Evolutionary conservation across 2,797 vertebrate species (phyloP), one percentile per base, ranked within the genome.

Genomic region (Artibeus lituratus): DNA sequence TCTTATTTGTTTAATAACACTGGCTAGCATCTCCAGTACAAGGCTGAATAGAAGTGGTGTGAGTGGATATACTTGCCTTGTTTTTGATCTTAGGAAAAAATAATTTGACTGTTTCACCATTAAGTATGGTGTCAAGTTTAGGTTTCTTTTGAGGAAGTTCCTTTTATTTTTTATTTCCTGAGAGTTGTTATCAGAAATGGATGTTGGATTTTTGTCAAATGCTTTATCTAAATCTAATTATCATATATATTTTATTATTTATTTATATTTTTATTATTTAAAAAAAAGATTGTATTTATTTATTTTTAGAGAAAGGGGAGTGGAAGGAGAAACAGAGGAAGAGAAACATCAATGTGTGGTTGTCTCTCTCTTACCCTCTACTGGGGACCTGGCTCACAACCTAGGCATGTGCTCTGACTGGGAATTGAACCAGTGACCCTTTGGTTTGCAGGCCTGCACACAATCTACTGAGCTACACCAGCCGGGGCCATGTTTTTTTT

Each of bases 181-280:
- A 97, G 47, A n/a, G 9, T 15, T 84, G 72, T 84, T 83, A 94
- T 80, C 37, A 44, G 42, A 97, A 74, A 21, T 78, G 5, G n/a
- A 67, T 96, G 11, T 44, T 81, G 47, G 44, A 53, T 76, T 85
- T 85, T 94, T 51, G 22, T 86, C 37, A 53, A 35, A 81, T 86
- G 47, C 9, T 77, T 89, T 90, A 84, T 81, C 19, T 67, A 2
- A 6, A 16, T 82, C 24, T 72, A 77, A 67, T 86, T 77, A 88
- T 57, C 16, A 70, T 18, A 18, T 53, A 26, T 10, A 15, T 29
- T 78, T 69, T 73, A 10, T 44, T 44, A 4, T 1, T 44, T 44
- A 4, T 1, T 53, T 53, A 53, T 53, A 42, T 42, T 42, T 42
- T 53, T 51, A 51, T 53, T 49, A 49, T 49, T 49, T 53, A 21